Percentiles rank a stretch among this genome's conserved stretches.
Evolutionary conservation across 2,888 invertebrate genomes (phyloP).

Genomic region (Acanthoscelides obtectus): DNA sequence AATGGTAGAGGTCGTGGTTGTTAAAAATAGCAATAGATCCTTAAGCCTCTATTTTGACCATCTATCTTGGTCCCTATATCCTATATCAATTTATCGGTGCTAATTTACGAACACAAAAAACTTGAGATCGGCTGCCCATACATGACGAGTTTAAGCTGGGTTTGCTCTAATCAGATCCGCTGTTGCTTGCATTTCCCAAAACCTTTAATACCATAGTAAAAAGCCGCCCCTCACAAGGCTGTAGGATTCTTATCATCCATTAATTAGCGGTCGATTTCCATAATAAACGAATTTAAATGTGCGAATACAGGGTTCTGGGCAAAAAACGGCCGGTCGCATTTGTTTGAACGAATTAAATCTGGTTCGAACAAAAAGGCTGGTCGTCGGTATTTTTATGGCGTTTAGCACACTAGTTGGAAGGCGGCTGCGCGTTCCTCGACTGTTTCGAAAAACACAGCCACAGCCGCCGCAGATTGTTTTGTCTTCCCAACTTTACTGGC

Average conservation of each 20-base stretch:
- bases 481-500: slow-evolving; percentile 30
- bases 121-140: too few relatives aligned
- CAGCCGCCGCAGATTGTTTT: slow-evolving; percentile 27
- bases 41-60: too few relatives aligned
- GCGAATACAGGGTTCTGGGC: slow-evolving; percentile 5
- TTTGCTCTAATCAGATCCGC: not conserved
- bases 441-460: slow-evolving; percentile 20
- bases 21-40: too few relatives aligned
- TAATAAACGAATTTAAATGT: slow-evolving; percentile 23
- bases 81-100: too few relatives aligned
- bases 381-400: slow-evolving; percentile 44
- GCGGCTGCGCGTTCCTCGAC: slow-evolving; percentile 37
- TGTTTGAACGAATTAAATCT: slow-evolving; percentile 1
- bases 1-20: too few relatives aligned
- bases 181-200: not conserved
- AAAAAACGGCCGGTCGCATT: not conserved
- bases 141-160: not conserved
- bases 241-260: slow-evolving; percentile 13
- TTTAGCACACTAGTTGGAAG: slow-evolving; percentile 40
- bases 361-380: not conserved
- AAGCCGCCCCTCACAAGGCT: slow-evolving; percentile 1
- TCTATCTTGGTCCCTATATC: too few relatives aligned
- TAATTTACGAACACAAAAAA: too few relatives aligned
- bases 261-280: slow-evolving; percentile 18
- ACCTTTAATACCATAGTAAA: not conserved